Base-by-base conservation (phyloP, 2,113 vertebrate genomes). In the Pandion haliaetus region DNA sequence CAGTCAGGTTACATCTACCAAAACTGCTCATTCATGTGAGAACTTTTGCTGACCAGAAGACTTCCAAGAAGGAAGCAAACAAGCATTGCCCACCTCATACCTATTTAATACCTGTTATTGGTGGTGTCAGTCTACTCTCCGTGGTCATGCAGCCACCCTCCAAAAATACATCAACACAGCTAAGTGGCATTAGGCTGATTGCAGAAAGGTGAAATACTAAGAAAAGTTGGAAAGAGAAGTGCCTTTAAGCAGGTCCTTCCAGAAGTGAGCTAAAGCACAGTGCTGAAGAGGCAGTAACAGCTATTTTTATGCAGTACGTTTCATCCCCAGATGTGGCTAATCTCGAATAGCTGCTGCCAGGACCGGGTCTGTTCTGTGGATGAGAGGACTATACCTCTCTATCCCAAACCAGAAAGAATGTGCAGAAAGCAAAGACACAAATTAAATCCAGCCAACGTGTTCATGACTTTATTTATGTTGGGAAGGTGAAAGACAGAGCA, bases 381-480 rank as follows among this genome's bases (percentile, higher is more conserved):
- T 61, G n/a, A 52, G 54, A 84, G 52, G 65, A 52, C 23, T 58
- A 24, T 29, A 82, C 32, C 66, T 91, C 40, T 73, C 49, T 38
- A 31, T 58, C 82, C 70, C 7, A 10, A 96, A 69, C 61, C 69
- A 95, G 36, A 91, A 92, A 79, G 61, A 86, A 84, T 54, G 86
- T 85, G 76, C 34, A 85, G 80, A 86, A 72, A 91, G 86, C 23
- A 76, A 73, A 84, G 88, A 84, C 38, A 78, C 24, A n/a, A 52
- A 70, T 26, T 58, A 72, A 88, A 89, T 36, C 65, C 83, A 67
- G 88, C 31, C 90, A 86, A 58, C 0, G 1, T 55, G 62, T 63
- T 84, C 81, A 44, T 73, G 78, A 16, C 47, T 94, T 95, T 95
- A 72, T 97, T 97, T 97, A n/a, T 92, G 21, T 69, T 93, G 88